phyloP scores from a whole-genome alignment of 2,888 invertebrate genomes.

The Petrolisthes cinctipes region DNA sequence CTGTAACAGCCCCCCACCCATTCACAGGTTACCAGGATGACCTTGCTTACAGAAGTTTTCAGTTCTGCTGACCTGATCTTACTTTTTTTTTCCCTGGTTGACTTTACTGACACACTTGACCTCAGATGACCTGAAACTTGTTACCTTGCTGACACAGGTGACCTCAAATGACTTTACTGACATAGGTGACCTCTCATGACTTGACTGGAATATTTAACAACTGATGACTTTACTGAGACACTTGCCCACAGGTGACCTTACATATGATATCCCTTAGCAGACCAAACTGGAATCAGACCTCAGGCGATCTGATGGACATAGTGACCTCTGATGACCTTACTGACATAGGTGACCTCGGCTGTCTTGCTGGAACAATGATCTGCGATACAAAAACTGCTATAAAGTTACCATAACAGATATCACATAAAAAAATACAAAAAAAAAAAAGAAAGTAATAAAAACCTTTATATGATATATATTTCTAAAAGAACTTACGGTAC shows the following conservation, averaged over 20 bases:
- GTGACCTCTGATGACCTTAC: neutral
- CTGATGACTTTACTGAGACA: neutral
- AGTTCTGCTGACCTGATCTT: no score
- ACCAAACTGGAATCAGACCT: neutral
- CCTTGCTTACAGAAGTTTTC: no score
- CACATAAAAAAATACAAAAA: conserved; percentile 1
- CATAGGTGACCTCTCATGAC: neutral
- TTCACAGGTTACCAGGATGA: no score
- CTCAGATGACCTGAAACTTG: neutral
- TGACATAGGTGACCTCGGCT: neutral
- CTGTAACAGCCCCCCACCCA: no score
- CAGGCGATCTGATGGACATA: no score
- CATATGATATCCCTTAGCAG: neutral
- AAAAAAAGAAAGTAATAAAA: conserved; percentile 20
- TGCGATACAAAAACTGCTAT: conserved; percentile 23
- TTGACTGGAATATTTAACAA: no score
- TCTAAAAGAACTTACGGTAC: neutral
- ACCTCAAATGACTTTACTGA: neutral
- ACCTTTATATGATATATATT: neutral
- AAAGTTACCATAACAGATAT: conserved; percentile 37
- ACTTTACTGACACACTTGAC: neutral
- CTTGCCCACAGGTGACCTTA: neutral
- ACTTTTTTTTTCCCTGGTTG: no score
- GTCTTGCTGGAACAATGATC: conserved; percentile 17
- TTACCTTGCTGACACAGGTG: neutral